These are phyloP conservation scores for Astyanax mexicanus DNA, from an alignment of 2,797 vertebrate genomes.

Conservation along the genomic window DNA sequence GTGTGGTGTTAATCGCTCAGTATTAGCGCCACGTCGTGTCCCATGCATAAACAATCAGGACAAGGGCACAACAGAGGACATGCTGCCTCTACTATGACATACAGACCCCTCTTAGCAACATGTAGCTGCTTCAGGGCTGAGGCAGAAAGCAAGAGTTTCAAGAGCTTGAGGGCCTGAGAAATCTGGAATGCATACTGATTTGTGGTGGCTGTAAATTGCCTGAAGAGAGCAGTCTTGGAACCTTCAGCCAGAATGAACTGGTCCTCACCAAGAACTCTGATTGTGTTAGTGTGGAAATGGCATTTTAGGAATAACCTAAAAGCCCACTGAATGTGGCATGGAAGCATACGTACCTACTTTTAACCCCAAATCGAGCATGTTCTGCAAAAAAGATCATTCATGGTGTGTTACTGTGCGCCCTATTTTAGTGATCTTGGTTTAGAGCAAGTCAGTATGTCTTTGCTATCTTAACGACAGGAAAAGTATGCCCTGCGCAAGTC, in stretches of 20 bases:
- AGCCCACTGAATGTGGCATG: not conserved
- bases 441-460: too few species aligned
- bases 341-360: not conserved
- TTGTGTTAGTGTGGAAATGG: not conserved
- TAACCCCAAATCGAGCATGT: too few species aligned
- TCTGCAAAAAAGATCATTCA: too few species aligned
- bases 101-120: constrained; percentile 7
- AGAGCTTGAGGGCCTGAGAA: not conserved
- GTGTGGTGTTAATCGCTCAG: constrained; percentile 49
- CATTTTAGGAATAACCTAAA: too few species aligned
- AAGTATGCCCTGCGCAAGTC: too few species aligned
- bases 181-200: not conserved
- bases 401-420: too few species aligned
- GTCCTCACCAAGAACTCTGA: not conserved
- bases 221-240: not conserved
- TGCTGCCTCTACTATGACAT: constrained; percentile 2
- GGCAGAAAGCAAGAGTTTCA: not conserved
- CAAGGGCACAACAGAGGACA: constrained; percentile 59
- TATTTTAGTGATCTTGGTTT: too few species aligned
- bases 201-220: not conserved
- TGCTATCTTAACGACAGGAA: too few species aligned
- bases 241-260: not conserved
- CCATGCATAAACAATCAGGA: constrained; percentile 54
- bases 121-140: not conserved
- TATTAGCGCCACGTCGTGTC: constrained; percentile 50